These are phyloP conservation scores for Rhogogaster chlorosoma DNA, from an alignment of 2,888 invertebrate genomes.

Conservation along the genomic window DNA sequence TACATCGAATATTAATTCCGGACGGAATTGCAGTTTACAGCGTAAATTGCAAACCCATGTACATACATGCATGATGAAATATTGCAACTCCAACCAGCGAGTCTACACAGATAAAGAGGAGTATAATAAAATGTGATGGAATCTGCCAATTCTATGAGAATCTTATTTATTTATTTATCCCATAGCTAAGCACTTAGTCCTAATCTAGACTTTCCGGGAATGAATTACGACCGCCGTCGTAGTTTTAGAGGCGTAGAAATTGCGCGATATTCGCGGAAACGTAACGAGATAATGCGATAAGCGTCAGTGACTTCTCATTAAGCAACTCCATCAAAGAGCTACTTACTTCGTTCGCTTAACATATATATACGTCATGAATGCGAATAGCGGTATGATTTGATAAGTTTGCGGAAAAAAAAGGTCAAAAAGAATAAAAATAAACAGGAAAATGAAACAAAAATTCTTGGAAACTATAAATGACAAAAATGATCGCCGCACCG, in stretches of 20 bases:
- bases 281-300: not conserved
- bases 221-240: not conserved
- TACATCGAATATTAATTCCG: not conserved
- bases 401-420: no score
- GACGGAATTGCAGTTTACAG: not conserved
- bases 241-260: not conserved
- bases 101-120: not conserved
- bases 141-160: constrained; percentile 16
- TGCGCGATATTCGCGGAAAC: constrained; percentile 27
- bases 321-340: not conserved
- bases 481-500: not conserved
- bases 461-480: not conserved
- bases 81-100: not conserved
- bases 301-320: not conserved
- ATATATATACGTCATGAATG: not conserved
- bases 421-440: no score
- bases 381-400: not conserved
- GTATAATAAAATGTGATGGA: not conserved
- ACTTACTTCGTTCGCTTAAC: not conserved
- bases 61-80: not conserved
- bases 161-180: not conserved
- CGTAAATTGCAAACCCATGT: not conserved
- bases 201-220: constrained; percentile 24
- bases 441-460: not conserved
- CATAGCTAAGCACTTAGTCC: not conserved